phyloP scores from a whole-genome alignment of 2,113 vertebrate genomes.

The Salvelinus alpinus region DNA sequence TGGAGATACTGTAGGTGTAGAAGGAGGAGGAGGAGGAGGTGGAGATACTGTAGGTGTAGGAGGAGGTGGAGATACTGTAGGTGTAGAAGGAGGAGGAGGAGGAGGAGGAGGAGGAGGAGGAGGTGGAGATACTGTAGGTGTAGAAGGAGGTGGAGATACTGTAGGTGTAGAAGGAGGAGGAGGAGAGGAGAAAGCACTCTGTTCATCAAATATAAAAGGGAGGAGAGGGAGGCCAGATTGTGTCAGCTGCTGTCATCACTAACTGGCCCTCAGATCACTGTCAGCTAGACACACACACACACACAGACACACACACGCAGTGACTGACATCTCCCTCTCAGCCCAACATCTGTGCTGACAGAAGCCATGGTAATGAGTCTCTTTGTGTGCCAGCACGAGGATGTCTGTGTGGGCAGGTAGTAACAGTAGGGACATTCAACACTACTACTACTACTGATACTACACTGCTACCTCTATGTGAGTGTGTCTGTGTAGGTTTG shows the following conservation, averaged over 20 bases:
- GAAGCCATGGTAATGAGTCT: conserved; percentile 73
- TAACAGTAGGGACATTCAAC: no score
- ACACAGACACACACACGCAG: conserved; percentile 20
- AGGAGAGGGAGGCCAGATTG: conserved; percentile 66
- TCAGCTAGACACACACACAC: conserved; percentile 18
- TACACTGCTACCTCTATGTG: no score
- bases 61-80: no score
- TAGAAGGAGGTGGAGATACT: conserved; percentile 16
- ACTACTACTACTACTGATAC: no score
- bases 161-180: conserved; percentile 8
- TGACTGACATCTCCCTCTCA: conserved; percentile 75
- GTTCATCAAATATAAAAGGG: conserved; percentile 65
- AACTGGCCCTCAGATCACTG: conserved; percentile 72
- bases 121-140: no score
- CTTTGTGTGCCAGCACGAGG: conserved; percentile 56
- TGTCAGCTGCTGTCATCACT: conserved; percentile 73
- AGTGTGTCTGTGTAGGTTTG: not conserved
- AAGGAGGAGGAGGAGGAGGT: conserved; percentile 8
- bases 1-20: conserved; percentile 25
- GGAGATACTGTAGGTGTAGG: no score
- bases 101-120: not conserved
- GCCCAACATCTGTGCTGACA: conserved; percentile 76
- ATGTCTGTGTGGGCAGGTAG: conserved; percentile 1
- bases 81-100: conserved; percentile 27
- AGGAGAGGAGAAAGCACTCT: conserved; percentile 46